phyloP scores from a whole-genome alignment of 2,888 invertebrate genomes.

The Pristionchus exspectatus region DNA sequence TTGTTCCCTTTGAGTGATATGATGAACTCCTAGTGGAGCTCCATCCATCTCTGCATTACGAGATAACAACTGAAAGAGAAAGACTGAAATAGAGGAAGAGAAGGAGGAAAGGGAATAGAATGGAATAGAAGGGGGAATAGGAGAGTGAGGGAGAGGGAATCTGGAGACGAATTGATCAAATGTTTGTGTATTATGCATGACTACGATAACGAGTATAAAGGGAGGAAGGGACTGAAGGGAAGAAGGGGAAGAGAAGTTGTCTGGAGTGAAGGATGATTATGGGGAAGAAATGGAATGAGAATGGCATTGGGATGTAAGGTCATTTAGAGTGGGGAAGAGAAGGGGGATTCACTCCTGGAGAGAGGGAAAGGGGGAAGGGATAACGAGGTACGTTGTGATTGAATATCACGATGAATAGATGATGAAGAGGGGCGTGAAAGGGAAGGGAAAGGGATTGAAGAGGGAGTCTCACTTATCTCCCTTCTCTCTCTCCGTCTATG shows the following conservation, averaged over 20 bases:
- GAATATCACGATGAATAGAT: conserved; percentile 16
- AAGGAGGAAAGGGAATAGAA: background rate
- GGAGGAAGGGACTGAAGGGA: background rate
- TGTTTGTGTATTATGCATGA: conserved; percentile 22
- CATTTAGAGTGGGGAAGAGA: conserved; percentile 46
- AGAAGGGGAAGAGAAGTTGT: background rate
- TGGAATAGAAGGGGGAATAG: background rate
- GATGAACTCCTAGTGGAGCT: conserved; percentile 18
- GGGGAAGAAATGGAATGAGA: conserved; percentile 12
- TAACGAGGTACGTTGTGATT: conserved; percentile 40
- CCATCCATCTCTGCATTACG: conserved; percentile 61
- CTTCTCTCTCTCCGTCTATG: conserved; percentile 55
- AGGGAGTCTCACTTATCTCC: conserved; percentile 59
- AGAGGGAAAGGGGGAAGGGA: background rate
- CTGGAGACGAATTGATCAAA: background rate
- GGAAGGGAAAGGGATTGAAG: conserved; percentile 24
- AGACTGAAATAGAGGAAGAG: background rate
- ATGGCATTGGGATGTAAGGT: conserved; percentile 23
- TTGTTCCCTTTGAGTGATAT: conserved; percentile 56
- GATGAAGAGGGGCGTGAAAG: conserved; percentile 39
- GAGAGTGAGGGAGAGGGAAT: background rate
- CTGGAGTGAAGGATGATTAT: background rate
- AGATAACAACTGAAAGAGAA: conserved; percentile 57
- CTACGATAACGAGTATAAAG: conserved; percentile 22
- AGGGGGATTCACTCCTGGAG: conserved; percentile 52